Evolutionary conservation across 2,888 invertebrate genomes (phyloP).

Genomic region (Caenorhabditis parvicauda): DNA sequence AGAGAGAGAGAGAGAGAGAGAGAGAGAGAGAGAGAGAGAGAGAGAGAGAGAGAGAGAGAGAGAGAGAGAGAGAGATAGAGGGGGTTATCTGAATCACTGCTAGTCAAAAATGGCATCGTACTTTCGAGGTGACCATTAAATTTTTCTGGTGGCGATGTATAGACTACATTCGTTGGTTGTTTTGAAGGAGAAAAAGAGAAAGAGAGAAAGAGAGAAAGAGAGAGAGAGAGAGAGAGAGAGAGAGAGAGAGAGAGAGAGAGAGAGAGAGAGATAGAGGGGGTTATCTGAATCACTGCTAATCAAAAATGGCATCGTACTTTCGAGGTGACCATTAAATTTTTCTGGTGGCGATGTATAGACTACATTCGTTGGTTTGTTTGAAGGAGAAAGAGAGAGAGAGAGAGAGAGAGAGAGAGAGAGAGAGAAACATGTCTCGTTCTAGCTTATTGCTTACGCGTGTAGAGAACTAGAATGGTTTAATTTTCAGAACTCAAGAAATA

Average conservation of each 20-base stretch:
- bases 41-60: neutral
- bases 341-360: no score
- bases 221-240: neutral
- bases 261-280: constrained; percentile 4
- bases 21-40: neutral
- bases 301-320: no score
- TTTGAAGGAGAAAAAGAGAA: neutral
- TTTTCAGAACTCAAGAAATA: no score
- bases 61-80: constrained; percentile 3
- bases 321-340: no score
- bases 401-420: neutral
- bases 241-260: neutral
- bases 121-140: no score
- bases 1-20: neutral
- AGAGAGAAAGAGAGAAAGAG: neutral
- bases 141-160: no score
- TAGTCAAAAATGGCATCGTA: neutral
- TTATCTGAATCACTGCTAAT: neutral
- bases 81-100: neutral
- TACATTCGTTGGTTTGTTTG: neutral
- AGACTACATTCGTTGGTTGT: neutral
- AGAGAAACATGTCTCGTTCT: no score
- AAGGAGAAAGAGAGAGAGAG: neutral
- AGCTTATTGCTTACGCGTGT: no score
- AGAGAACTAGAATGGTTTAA: no score